phyloP scores from a whole-genome alignment of 2,113 vertebrate genomes.

The Gavialis gangeticus region DNA sequence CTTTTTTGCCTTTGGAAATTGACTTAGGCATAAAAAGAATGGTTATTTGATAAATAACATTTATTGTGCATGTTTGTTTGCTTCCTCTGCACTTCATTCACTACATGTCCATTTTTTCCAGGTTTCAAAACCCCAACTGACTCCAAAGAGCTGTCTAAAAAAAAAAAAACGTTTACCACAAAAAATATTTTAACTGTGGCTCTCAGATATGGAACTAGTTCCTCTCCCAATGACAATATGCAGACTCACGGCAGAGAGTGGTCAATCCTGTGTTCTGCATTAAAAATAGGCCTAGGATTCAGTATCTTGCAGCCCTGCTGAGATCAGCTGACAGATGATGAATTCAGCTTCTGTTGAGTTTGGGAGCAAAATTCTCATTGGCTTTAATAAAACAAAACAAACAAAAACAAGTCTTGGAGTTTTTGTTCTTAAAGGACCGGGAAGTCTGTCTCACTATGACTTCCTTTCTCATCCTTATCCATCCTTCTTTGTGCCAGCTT shows the following conservation, averaged over 20 bases:
- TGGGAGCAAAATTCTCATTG: neutral
- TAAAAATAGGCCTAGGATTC: neutral
- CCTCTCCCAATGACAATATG: accelerated
- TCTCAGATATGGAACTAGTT: neutral
- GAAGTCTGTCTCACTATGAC: accelerated
- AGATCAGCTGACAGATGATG: neutral
- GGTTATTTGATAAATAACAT: accelerated
- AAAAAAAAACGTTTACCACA: accelerated
- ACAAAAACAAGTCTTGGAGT: neutral
- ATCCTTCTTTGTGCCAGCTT: accelerated
- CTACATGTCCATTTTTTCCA: neutral
- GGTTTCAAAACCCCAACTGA: neutral
- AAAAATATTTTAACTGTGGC: neutral
- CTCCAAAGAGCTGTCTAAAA: neutral
- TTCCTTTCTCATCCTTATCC: neutral
- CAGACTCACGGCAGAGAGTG: neutral
- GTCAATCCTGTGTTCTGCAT: neutral
- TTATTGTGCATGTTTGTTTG: neutral
- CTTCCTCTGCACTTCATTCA: neutral
- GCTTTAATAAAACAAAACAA: neutral
- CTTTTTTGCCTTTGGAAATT: neutral
- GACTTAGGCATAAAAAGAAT: neutral
- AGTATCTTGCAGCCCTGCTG: neutral
- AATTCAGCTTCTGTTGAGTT: neutral
- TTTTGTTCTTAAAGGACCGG: neutral